These are phyloP conservation scores for Athene cunicularia DNA, from an alignment of 2,113 vertebrate species.

Conservation along the genomic window DNA sequence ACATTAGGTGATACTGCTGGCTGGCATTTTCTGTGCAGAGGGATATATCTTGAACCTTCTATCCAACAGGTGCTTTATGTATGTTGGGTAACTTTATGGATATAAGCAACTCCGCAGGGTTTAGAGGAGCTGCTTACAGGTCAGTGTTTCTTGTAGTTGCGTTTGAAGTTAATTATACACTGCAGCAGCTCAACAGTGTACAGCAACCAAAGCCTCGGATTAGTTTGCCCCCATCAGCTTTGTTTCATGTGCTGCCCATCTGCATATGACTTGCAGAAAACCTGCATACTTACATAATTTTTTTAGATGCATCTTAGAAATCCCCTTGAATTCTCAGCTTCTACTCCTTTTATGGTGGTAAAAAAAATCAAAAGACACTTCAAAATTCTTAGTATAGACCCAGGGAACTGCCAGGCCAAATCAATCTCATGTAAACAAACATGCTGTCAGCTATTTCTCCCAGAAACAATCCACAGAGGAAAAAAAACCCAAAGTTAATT, in stretches of 20 bases:
- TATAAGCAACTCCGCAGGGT: neutral
- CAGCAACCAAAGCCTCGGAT: neutral
- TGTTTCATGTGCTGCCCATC: neutral
- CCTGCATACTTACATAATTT: neutral
- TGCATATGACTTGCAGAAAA: neutral
- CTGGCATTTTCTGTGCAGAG: neutral
- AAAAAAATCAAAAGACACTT: neutral
- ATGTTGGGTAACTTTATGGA: neutral
- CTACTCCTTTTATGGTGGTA: neutral
- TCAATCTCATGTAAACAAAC: slow-evolving; percentile 1
- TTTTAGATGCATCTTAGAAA: neutral
- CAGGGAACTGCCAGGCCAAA: neutral
- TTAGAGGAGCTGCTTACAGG: neutral
- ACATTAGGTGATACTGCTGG: neutral
- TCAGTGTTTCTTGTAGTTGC: neutral
- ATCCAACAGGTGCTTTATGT: neutral
- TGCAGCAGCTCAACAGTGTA: neutral
- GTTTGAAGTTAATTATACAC: neutral
- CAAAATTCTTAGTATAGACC: neutral
- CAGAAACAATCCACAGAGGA: neutral
- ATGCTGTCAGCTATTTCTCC: neutral
- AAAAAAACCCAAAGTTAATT: slow-evolving; percentile 5
- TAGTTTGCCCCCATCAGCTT: neutral
- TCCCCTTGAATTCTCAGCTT: neutral
- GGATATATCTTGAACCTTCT: neutral